A percentile compares a stretch with the other conserved stretches of the same genome.
These are phyloP conservation scores for Turdus rufiventris DNA, from an alignment of 2,113 vertebrate species.

Conservation along the genomic window DNA sequence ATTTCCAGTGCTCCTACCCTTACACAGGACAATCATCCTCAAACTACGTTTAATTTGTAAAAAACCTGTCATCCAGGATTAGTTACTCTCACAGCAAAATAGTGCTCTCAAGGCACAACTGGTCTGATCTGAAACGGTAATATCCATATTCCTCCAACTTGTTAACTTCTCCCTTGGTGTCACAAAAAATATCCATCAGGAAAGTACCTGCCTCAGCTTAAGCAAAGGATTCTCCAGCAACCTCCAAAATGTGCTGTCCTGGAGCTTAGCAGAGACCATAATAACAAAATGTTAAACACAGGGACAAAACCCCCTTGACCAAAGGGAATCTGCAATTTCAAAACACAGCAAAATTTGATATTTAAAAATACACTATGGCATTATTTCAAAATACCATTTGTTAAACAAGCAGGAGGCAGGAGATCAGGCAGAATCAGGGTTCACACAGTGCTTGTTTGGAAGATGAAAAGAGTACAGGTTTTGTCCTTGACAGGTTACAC, in stretches of 20 bases:
- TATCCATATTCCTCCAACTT: not conserved
- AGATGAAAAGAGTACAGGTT: not conserved
- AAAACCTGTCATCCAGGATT: not conserved
- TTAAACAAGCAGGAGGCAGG: not conserved
- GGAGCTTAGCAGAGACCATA: not conserved
- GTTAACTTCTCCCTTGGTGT: not conserved
- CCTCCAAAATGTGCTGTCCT: not conserved
- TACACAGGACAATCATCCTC: not conserved
- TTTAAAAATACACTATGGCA: conserved; percentile 48
- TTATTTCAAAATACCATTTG: conserved; percentile 41
- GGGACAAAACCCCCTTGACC: not conserved
- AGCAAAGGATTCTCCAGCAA: not conserved
- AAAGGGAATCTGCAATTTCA: conserved; percentile 47
- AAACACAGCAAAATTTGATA: conserved; percentile 60
- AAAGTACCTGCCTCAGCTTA: conserved; percentile 1
- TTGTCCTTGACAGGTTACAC: conserved; percentile 11
- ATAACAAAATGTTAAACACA: conserved; percentile 1
- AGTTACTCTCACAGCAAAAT: not conserved
- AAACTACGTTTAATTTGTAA: conserved; percentile 1
- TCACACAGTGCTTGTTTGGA: not conserved
- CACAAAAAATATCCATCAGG: not conserved
- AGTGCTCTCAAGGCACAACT: not conserved
- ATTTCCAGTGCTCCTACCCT: not conserved
- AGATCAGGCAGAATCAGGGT: not conserved
- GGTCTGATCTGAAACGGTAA: not conserved